A percentile compares a stretch with the other conserved stretches of the same genome.
These are phyloP conservation scores for Sinocyclocheilus anophthalmus DNA, from an alignment of 2,113 vertebrate genomes.

Conservation along the genomic window DNA sequence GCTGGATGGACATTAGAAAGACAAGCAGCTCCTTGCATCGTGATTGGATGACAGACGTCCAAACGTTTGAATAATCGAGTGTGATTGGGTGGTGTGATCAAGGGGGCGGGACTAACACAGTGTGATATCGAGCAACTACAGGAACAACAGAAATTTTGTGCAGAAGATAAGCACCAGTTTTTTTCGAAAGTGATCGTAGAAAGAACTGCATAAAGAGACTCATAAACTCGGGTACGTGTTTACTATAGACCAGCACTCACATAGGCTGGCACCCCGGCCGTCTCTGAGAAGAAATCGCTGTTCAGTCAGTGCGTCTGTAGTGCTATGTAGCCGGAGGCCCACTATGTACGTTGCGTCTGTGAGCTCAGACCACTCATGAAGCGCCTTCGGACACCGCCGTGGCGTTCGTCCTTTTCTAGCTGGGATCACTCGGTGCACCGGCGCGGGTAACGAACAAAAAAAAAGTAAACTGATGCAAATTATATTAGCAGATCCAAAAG, in stretches of 20 bases:
- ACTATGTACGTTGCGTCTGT: too few relatives aligned
- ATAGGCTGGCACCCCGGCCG: too few relatives aligned
- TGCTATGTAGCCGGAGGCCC: too few relatives aligned
- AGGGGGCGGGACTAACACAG: constrained; percentile 56
- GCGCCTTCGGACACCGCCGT: too few relatives aligned
- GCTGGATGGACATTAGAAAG: neutral
- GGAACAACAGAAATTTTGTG: neutral
- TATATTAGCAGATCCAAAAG: neutral
- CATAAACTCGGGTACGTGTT: neutral
- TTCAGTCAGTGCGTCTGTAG: too few relatives aligned
- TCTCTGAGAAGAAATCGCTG: neutral
- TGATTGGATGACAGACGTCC: neutral
- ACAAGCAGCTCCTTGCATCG: neutral
- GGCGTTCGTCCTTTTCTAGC: too few relatives aligned
- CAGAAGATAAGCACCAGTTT: neutral
- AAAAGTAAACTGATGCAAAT: neutral
- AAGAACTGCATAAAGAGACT: neutral
- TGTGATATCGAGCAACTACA: neutral
- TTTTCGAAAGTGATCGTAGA: neutral
- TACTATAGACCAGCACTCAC: neutral
- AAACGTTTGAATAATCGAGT: neutral
- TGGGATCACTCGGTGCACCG: too few relatives aligned
- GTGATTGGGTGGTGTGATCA: constrained; percentile 51
- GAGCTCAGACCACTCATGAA: too few relatives aligned
- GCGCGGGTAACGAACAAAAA: too few relatives aligned